These are phyloP conservation scores for Apodemia duryi DNA, from an alignment of 2,888 invertebrate genomes.

Conservation along the genomic window DNA sequence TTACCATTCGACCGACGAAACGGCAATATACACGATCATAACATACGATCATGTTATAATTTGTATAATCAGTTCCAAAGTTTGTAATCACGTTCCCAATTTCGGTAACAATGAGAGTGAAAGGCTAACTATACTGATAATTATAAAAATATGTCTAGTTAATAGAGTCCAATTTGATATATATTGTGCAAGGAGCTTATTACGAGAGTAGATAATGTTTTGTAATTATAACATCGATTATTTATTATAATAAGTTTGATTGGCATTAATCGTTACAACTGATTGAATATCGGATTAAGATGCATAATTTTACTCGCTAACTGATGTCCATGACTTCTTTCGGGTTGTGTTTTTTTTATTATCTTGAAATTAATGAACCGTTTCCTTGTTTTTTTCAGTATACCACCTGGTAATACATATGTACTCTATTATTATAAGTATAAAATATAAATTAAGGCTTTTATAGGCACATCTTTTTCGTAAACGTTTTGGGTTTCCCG, in stretches of 20 bases:
- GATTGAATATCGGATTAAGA: conserved; percentile 2
- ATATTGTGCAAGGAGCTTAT: conserved; percentile 63
- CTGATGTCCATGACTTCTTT: too few species aligned
- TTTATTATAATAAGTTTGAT: conserved; percentile 54
- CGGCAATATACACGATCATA: background rate
- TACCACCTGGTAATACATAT: too few species aligned
- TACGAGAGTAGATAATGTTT: conserved; percentile 50
- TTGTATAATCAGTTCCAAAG: conserved; percentile 26
- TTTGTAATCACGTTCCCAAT: conserved; percentile 38
- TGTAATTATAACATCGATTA: conserved; percentile 51
- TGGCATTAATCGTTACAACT: conserved; percentile 19
- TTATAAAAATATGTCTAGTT: conserved; percentile 66
- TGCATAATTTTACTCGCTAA: too few species aligned
- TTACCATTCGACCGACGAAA: too few species aligned
- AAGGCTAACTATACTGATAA: conserved; percentile 52
- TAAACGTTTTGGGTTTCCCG: too few species aligned
- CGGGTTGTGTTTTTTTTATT: too few species aligned
- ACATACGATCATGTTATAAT: background rate
- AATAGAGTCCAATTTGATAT: conserved; percentile 62
- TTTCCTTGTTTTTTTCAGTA: too few species aligned
- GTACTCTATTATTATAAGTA: too few species aligned
- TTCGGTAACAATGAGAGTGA: conserved; percentile 59
- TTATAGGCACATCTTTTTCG: too few species aligned
- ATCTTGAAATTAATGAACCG: too few species aligned
- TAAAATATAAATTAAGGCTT: too few species aligned